A percentile compares a stretch with the other conserved stretches of the same genome.
These are phyloP conservation scores for Trematomus loennbergii DNA, from an alignment of 2,113 vertebrate genomes.

Conservation along the genomic window DNA sequence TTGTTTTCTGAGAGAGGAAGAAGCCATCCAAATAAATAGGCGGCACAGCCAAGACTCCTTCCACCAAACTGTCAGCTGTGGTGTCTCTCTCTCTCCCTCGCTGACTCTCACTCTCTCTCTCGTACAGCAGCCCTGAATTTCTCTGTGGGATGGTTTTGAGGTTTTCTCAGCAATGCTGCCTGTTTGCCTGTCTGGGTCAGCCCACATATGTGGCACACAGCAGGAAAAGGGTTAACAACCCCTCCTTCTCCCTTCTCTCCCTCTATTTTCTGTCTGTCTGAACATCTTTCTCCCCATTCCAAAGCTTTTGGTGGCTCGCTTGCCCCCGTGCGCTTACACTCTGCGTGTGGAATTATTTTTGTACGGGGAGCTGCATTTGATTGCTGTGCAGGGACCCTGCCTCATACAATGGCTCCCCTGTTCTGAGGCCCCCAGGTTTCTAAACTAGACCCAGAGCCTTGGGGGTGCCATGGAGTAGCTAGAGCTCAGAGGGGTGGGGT, in stretches of 20 bases:
- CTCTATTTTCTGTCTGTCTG: conserved; percentile 24
- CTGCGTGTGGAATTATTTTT: conserved; percentile 84
- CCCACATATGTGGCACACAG: conserved; percentile 80
- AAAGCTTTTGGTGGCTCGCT: conserved; percentile 61
- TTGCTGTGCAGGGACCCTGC: conserved; percentile 83
- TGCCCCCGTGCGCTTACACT: conserved; percentile 63
- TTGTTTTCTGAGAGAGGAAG: conserved; percentile 79
- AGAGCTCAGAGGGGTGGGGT: conserved; percentile 60
- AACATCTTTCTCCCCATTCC: conserved; percentile 65
- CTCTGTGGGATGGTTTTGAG: conserved; percentile 78
- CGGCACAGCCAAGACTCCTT: conserved; percentile 62
- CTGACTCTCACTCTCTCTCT: conserved; percentile 55
- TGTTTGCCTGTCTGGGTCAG: conserved; percentile 82
- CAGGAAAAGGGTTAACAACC: conserved; percentile 79
- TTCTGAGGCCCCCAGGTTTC: conserved; percentile 82
- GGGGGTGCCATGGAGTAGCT: conserved; percentile 77
- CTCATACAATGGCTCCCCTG: conserved; percentile 86
- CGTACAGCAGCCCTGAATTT: conserved; percentile 64
- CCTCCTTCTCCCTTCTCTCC: conserved; percentile 31
- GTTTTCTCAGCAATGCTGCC: conserved; percentile 80
- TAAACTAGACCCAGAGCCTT: conserved; percentile 80
- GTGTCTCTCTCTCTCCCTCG: conserved; percentile 40
- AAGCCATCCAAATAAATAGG: conserved; percentile 81
- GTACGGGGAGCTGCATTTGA: conserved; percentile 84
- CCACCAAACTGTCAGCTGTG: conserved; percentile 66